phyloP scores from a whole-genome alignment of 2,113 vertebrate species.

The Stigmatopora argus region DNA sequence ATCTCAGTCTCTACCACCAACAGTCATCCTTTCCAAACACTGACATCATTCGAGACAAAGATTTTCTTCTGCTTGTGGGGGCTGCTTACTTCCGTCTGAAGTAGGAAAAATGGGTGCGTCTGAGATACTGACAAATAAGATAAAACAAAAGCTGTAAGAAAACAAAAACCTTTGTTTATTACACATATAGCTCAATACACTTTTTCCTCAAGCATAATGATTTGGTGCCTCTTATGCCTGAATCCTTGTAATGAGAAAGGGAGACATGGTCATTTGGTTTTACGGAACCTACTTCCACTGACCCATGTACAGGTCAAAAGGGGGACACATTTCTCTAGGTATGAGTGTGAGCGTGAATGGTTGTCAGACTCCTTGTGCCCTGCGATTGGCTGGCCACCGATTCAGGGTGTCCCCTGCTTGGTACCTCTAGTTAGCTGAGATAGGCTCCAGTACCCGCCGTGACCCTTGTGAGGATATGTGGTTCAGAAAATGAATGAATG shows the following conservation, averaged over 20 bases:
- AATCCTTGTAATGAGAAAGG: conserved; percentile 31
- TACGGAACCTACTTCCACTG: conserved; percentile 46
- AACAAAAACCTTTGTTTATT: conserved; percentile 20
- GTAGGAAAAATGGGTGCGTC: conserved; percentile 44
- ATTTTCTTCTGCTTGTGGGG: conserved; percentile 56
- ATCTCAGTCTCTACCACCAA: conserved; percentile 26
- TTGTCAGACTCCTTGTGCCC: too few species aligned
- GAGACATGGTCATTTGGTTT: conserved; percentile 51
- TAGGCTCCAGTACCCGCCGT: too few species aligned
- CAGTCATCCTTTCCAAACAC: conserved; percentile 60
- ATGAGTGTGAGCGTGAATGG: too few species aligned
- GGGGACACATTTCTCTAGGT: conserved; percentile 28
- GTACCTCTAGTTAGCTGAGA: too few species aligned
- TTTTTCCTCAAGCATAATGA: conserved; percentile 28
- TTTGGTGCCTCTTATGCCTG: conserved; percentile 15
- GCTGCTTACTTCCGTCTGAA: conserved; percentile 42
- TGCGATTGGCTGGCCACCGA: too few species aligned
- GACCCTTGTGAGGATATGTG: too few species aligned
- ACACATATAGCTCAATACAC: conserved; percentile 38
- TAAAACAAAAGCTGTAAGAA: conserved; percentile 41
- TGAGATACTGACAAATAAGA: conserved; percentile 31
- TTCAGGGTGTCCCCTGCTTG: too few species aligned
- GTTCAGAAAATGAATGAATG: too few species aligned
- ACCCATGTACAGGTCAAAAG: conserved; percentile 42
- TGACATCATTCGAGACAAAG: conserved; percentile 59